Evolutionary conservation across 2,797 vertebrate species (phyloP).

Genomic region (Psittacula echo): DNA sequence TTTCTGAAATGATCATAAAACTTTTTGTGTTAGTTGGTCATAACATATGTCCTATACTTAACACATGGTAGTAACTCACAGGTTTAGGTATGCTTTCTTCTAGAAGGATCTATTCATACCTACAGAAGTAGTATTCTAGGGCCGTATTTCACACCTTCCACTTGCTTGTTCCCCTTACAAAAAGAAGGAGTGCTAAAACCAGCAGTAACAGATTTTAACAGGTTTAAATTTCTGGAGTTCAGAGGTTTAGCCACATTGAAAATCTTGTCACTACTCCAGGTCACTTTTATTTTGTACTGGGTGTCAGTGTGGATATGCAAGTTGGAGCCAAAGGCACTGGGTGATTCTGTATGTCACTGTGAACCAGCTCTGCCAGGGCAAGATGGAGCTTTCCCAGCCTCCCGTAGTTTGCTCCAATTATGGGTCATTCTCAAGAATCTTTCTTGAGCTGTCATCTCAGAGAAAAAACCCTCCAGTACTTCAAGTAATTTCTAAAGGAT

Average conservation of each 20-base stretch:
- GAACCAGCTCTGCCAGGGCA: not conserved
- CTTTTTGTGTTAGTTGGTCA: not conserved
- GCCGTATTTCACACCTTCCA: not conserved
- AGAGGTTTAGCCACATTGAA: not conserved
- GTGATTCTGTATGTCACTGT: too few species aligned
- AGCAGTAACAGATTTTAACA: not conserved
- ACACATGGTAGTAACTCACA: not conserved
- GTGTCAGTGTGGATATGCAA: not conserved
- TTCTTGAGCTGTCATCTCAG: not conserved
- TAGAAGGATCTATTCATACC: not conserved
- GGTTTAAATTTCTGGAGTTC: not conserved
- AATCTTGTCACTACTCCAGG: not conserved
- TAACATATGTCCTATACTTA: not conserved
- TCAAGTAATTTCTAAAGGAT: not conserved
- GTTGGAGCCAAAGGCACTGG: not conserved
- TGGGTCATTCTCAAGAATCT: not conserved
- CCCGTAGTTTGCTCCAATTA: not conserved
- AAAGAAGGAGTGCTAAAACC: not conserved
- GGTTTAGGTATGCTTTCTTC: not conserved
- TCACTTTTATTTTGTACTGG: not conserved
- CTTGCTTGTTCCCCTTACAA: not conserved
- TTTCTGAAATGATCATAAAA: not conserved
- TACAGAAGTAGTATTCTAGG: not conserved
- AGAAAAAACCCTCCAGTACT: not conserved
- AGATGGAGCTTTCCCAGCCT: not conserved